Percentiles rank a stretch among this genome's conserved stretches.
Conservation (phyloP, 2,888 invertebrate species). For the Autographa gamma region DNA sequence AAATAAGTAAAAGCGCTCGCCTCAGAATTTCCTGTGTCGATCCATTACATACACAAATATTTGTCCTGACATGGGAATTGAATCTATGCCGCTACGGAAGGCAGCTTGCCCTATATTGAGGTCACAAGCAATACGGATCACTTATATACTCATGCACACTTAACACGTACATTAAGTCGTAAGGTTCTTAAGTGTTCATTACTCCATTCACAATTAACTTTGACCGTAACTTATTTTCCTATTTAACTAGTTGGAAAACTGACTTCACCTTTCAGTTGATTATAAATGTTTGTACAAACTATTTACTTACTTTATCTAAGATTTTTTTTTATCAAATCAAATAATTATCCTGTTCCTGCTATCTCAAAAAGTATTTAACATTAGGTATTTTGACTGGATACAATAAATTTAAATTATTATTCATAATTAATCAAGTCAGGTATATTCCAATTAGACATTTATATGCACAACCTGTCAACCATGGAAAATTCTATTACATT, state of each 20-base stretch:
- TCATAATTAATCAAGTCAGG: too few species aligned
- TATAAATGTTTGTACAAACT: neutral
- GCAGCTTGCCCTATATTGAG: neutral
- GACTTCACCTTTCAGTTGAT: neutral
- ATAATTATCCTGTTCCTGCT: too few species aligned
- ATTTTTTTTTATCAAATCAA: too few species aligned
- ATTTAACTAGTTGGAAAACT: neutral
- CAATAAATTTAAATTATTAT: too few species aligned
- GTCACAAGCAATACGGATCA: neutral
- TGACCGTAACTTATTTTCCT: neutral
- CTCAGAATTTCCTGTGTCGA: conserved; percentile 22
- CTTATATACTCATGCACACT: neutral
- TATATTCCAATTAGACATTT: too few species aligned
- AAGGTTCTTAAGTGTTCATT: neutral
- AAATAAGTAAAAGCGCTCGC: neutral
- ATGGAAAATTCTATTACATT: neutral
- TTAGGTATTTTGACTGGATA: too few species aligned
- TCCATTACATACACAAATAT: conserved; percentile 53
- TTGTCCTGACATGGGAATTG: conserved; percentile 45
- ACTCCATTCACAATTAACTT: neutral
- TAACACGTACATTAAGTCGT: conserved; percentile 4
- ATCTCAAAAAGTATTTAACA: too few species aligned
- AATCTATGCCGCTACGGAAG: conserved; percentile 11
- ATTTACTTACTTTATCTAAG: too few species aligned
- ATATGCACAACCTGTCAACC: too few species aligned